Evolutionary conservation across 2,888 invertebrate genomes (phyloP).

Genomic region (Tyria jacobaeae): DNA sequence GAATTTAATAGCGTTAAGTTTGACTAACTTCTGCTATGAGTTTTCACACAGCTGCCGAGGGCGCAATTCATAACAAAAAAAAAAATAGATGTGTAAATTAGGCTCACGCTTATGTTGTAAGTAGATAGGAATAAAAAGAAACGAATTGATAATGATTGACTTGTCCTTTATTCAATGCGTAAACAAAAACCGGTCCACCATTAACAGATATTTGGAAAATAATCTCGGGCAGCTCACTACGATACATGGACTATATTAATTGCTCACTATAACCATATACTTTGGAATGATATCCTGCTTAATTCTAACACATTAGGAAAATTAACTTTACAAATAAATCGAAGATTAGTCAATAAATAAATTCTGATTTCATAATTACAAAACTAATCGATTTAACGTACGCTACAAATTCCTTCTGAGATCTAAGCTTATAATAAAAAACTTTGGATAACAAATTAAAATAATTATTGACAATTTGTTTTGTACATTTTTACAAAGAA

Average conservation of each 20-base stretch:
- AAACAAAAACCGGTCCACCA: conserved; percentile 80
- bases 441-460: conserved; percentile 84
- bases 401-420: conserved; percentile 81
- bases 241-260: conserved; percentile 62
- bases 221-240: conserved; percentile 69
- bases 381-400: conserved; percentile 73
- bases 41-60: no score
- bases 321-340: conserved; percentile 76
- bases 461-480: conserved; percentile 76
- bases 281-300: conserved; percentile 84
- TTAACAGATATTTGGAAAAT: conserved; percentile 67
- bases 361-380: conserved; percentile 78
- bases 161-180: conserved; percentile 83
- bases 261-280: conserved; percentile 67
- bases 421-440: conserved; percentile 84
- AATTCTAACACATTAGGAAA: conserved; percentile 65
- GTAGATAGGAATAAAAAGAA: conserved; percentile 36
- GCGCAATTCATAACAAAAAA: no score
- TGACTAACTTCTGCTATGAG: no score
- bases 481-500: conserved; percentile 85
- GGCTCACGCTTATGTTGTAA: no score
- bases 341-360: conserved; percentile 80
- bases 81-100: no score
- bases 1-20: no score
- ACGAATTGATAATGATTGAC: conserved; percentile 53